Conservation (phyloP, 2,888 invertebrate genomes). For the Diachrysia chrysitis region DNA sequence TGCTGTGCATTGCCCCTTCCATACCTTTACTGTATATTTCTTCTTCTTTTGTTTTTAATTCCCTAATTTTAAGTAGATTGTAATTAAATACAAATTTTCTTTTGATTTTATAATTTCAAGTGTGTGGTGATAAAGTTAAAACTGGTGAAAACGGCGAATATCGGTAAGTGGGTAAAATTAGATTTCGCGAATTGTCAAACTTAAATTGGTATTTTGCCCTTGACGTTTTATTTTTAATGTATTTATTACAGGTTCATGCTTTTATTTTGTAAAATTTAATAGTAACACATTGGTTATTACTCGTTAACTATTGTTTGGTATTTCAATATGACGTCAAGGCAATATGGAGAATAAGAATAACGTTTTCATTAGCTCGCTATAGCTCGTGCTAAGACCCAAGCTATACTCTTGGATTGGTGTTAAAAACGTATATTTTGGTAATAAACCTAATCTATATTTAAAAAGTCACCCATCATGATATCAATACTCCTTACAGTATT, state of each 20-base stretch:
- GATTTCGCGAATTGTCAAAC: slow-evolving; percentile 62
- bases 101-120: slow-evolving; percentile 43
- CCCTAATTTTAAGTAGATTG: slow-evolving; percentile 45
- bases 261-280: slow-evolving; percentile 14
- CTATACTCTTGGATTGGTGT: slow-evolving; percentile 27
- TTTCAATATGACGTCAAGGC: slow-evolving; percentile 61
- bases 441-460: not conserved
- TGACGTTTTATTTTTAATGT: slow-evolving; percentile 66
- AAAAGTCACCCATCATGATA: not conserved
- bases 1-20: slow-evolving; percentile 57
- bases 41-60: slow-evolving; percentile 64
- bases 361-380: slow-evolving; percentile 38
- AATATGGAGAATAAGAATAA: slow-evolving; percentile 63
- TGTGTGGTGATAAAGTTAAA: slow-evolving; percentile 47
- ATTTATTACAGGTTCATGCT: slow-evolving; percentile 36
- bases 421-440: not conserved
- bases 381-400: slow-evolving; percentile 36
- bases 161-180: slow-evolving; percentile 67
- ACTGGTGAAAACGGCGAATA: slow-evolving; percentile 53
- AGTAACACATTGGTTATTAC: slow-evolving; percentile 12
- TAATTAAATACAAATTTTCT: slow-evolving; percentile 33
- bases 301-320: slow-evolving; percentile 38
- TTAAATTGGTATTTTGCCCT: slow-evolving; percentile 70
- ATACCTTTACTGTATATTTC: slow-evolving; percentile 58
- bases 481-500: not conserved